Percentiles rank a stretch among this genome's conserved stretches.
These are phyloP conservation scores for Acanthurus leucopareius DNA, from an alignment of 2,797 vertebrate genomes.

Conservation along the genomic window DNA sequence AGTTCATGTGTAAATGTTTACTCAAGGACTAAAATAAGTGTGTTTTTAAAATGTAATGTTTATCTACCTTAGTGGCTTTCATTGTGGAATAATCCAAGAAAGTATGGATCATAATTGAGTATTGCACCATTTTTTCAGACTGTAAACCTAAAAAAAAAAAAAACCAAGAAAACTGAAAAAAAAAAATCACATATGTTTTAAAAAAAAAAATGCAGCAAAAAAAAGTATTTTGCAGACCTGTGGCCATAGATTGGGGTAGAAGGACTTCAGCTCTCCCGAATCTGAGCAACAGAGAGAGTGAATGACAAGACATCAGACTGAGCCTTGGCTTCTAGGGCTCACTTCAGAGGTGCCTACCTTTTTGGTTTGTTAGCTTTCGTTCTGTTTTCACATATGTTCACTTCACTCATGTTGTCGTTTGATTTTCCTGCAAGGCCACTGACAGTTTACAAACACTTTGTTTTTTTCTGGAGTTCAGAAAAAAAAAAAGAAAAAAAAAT, in stretches of 20 bases:
- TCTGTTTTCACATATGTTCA: conserved; percentile 60
- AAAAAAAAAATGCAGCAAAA: conserved; percentile 79
- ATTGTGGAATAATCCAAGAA: conserved; percentile 94
- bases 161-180: conserved; percentile 60
- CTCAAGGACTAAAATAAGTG: conserved; percentile 97
- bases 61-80: conserved; percentile 99
- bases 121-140: conserved; percentile 93
- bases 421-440: conserved; percentile 84
- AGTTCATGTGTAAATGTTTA: conserved; percentile 99
- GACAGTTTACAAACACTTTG: conserved; percentile 95
- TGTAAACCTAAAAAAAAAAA: conserved; percentile 81
- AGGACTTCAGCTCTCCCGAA: conserved; percentile 86
- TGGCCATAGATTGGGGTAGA: conserved; percentile 93
- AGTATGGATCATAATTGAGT: conserved; percentile 92
- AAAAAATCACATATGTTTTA: conserved; percentile 82
- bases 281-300: conserved; percentile 75
- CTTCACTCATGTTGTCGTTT: conserved; percentile 64
- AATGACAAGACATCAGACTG: conserved; percentile 78
- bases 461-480: conserved; percentile 89
- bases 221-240: conserved; percentile 89
- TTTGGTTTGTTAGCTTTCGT: conserved; percentile 80
- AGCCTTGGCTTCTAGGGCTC: conserved; percentile 82
- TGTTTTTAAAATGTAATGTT: conserved; percentile 93
- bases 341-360: conserved; percentile 88
- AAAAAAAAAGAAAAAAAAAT: conserved; percentile 59